These are phyloP conservation scores for Hippocampus kuda DNA, from an alignment of 2,797 vertebrate species.

Conservation along the genomic window DNA sequence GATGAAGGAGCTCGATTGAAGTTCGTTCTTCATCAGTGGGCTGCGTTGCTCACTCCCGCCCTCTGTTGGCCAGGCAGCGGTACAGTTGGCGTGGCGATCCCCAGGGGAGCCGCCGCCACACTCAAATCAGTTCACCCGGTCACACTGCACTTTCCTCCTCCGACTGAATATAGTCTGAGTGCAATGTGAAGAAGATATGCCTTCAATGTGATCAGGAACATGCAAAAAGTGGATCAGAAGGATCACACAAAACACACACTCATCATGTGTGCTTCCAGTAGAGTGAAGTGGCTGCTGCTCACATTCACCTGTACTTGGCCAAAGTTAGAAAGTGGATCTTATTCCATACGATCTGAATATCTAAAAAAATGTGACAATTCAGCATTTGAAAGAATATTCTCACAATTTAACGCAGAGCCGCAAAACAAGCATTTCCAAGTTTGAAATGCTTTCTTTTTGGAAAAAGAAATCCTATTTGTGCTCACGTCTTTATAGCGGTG, in stretches of 20 bases:
- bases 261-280: too few relatives aligned
- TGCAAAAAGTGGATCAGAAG: background rate
- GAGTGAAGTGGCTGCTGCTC: background rate
- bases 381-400: background rate
- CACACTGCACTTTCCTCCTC: background rate
- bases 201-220: background rate
- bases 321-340: background rate
- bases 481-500: background rate
- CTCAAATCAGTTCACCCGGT: background rate
- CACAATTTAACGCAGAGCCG: background rate
- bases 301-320: background rate
- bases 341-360: background rate
- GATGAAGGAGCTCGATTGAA: background rate
- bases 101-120: conserved; percentile 1
- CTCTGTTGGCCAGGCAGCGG: conserved; percentile 46
- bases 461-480: too few relatives aligned
- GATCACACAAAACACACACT: too few relatives aligned
- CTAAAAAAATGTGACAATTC: background rate
- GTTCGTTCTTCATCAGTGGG: background rate
- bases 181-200: background rate
- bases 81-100: conserved; percentile 11
- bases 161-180: too few relatives aligned
- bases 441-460: background rate
- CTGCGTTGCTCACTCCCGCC: conserved; percentile 42
- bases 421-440: background rate